Evolutionary conservation across 2,888 invertebrate genomes (phyloP), one percentile per base, ranked within the genome.

Genomic region (Lepidonotus clava): DNA sequence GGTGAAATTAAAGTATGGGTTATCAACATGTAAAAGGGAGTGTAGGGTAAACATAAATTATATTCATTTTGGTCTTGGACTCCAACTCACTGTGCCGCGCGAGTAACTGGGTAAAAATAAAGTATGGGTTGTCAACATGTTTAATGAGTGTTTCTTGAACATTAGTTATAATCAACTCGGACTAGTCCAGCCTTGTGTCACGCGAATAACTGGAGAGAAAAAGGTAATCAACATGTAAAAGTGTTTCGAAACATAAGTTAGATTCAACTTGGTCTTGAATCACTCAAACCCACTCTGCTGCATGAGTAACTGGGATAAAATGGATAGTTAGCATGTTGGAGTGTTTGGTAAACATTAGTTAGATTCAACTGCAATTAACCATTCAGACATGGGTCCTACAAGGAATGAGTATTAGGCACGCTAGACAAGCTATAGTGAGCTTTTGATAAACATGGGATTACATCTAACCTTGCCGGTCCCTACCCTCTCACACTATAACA

Each of bases 151-250:
- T n/a, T n/a, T n/a, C n/a, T n/a, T n/a, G 24, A 66, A 21, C 21
- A 66, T 24, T 21, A 66, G 66, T 21, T 24, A 51, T 14, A 51
- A 14, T 51, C 11, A 51, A 14, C 11, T 90, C 90, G 56, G 90
- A 89, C 77, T 90, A 89, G n/a, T 89, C 89, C 86, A 90, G 90
- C 90, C 51, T 87, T 88, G 88, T 90, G 90, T 14, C 90, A 86
- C 18, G 90, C 89, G 85, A 90, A 84, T 32, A 90, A 84, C 90
- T 90, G 88, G n/a, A n/a, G n/a, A n/a, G n/a, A n/a, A n/a, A 8
- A 86, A n/a, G n/a, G n/a, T n/a, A n/a, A n/a, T n/a, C 18, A 18
- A 14, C 51, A 51, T 14, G 18, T 14, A 14, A 51, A 51, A 51
- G 51, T 11, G 18, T 14, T 11, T 51, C n/a, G n/a, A 66, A 66